Percentiles rank a stretch among this genome's conserved stretches.
phyloP scores from a whole-genome alignment of 2,888 invertebrate genomes.

The Tuta absoluta region DNA sequence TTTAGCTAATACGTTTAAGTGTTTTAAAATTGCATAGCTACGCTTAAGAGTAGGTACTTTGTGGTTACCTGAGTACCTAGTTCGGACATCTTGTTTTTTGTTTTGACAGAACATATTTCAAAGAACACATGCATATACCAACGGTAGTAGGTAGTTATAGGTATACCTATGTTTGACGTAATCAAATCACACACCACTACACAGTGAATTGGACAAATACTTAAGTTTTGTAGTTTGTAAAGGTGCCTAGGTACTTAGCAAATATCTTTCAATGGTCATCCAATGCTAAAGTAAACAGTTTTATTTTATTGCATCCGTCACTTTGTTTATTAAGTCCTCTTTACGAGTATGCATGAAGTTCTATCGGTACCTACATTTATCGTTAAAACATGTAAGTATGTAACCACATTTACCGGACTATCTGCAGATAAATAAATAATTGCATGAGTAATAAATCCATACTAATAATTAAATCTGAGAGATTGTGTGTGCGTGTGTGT shows the following conservation, averaged over 20 bases:
- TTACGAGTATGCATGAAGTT: background rate
- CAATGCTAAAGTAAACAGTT: background rate
- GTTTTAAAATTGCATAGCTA: too few relatives aligned
- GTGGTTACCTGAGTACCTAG: too few relatives aligned
- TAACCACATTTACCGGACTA: background rate
- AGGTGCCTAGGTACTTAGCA: background rate
- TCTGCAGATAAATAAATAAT: background rate
- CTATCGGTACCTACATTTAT: background rate
- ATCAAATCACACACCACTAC: background rate
- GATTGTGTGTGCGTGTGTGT: too few relatives aligned
- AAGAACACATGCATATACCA: too few relatives aligned
- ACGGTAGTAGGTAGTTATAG: too few relatives aligned
- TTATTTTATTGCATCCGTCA: constrained; percentile 3
- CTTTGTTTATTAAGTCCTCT: background rate
- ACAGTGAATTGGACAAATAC: background rate
- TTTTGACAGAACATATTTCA: too few relatives aligned
- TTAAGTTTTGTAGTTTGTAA: background rate
- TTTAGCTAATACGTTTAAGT: too few relatives aligned
- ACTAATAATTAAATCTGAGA: too few relatives aligned
- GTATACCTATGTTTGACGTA: too few relatives aligned
- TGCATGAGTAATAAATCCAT: background rate
- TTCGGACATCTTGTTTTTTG: too few relatives aligned
- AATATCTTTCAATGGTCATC: background rate
- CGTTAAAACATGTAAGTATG: constrained; percentile 5
- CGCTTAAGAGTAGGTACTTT: too few relatives aligned